phyloP scores from a whole-genome alignment of 2,888 invertebrate species.

The Hanleya hanleyi region DNA sequence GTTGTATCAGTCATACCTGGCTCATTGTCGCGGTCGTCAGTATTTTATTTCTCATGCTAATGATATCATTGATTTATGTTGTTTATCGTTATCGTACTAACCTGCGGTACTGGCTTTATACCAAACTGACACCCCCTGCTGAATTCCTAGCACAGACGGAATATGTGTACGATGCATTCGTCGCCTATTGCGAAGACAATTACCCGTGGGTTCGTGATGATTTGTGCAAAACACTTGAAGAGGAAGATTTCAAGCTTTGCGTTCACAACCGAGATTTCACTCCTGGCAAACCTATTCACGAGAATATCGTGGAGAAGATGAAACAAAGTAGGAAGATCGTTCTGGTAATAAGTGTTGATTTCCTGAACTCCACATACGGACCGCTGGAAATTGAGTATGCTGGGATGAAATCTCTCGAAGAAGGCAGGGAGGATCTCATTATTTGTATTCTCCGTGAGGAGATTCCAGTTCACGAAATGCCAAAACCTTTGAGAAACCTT shows the following conservation, averaged over 20 bases:
- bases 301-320: neutral
- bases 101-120: neutral
- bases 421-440: neutral
- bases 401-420: neutral
- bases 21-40: neutral
- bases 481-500: neutral
- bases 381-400: neutral
- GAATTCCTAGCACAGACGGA: neutral
- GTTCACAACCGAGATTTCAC: neutral
- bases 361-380: neutral
- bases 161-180: neutral
- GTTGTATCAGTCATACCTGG: neutral
- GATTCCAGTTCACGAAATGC: neutral
- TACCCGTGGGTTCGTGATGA: neutral
- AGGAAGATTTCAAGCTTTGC: neutral
- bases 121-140: neutral
- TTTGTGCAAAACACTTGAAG: neutral
- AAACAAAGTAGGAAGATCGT: neutral
- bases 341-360: neutral
- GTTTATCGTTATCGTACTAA: neutral
- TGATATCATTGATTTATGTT: neutral
- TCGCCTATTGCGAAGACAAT: neutral
- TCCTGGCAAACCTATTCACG: neutral
- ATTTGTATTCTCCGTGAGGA: neutral
- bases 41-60: neutral